Percentiles rank a stretch among this genome's conserved stretches.
Evolutionary conservation across 2,888 invertebrate genomes (phyloP).

Genomic region (Platypus cylindrus): DNA sequence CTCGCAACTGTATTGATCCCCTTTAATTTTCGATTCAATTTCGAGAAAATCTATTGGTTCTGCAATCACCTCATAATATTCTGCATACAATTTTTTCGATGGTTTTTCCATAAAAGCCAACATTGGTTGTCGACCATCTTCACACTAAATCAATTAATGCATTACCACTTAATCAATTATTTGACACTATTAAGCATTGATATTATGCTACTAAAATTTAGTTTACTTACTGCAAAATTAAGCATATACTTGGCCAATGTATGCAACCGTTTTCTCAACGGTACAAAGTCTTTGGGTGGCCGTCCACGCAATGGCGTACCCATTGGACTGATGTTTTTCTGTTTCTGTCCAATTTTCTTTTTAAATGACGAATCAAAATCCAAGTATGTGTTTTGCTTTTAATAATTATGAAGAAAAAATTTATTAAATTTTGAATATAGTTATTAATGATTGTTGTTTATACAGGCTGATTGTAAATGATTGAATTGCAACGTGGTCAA

Average conservation of each 20-base stretch:
- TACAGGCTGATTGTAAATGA: too few relatives aligned
- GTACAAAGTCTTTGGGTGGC: conserved; percentile 36
- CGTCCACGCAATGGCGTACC: conserved; percentile 26
- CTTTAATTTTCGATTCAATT: conserved; percentile 83
- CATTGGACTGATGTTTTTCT: conserved; percentile 21
- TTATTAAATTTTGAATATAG: too few relatives aligned
- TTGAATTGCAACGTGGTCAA: too few relatives aligned
- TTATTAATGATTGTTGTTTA: too few relatives aligned
- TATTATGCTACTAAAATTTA: too few relatives aligned
- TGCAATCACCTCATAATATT: conserved; percentile 88
- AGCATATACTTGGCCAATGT: conserved; percentile 63
- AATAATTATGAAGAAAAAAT: too few relatives aligned
- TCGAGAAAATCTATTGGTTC: conserved; percentile 92
- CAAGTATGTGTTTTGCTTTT: conserved; percentile 31
- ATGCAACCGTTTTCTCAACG: conserved; percentile 68
- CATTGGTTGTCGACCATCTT: conserved; percentile 75
- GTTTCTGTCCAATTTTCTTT: conserved; percentile 28
- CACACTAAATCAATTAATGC: conserved; percentile 37
- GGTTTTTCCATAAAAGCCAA: conserved; percentile 94
- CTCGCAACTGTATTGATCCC: conserved; percentile 66
- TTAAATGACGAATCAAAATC: conserved; percentile 34
- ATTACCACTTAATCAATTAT: not conserved
- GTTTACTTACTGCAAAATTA: conserved; percentile 50
- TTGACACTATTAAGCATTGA: not conserved
- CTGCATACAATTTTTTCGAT: conserved; percentile 85